These are phyloP conservation scores for Apis florea DNA, from an alignment of 1,140 invertebrate species.

Conservation along the genomic window DNA sequence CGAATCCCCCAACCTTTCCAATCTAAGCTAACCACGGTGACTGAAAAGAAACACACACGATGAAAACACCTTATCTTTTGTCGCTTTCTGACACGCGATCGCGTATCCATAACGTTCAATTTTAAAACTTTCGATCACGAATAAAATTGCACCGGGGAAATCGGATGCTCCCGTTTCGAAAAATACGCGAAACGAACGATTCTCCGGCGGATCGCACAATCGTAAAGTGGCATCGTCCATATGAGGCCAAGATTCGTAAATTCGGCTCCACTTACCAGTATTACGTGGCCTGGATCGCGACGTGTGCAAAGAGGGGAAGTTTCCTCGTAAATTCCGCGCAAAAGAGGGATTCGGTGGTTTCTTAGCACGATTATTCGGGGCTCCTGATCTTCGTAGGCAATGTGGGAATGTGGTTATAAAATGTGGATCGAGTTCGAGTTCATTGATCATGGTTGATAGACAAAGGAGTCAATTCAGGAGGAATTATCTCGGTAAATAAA, in stretches of 20 bases:
- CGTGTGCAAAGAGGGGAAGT: conserved; percentile 13
- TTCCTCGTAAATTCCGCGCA: conserved; percentile 48
- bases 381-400: too few relatives aligned
- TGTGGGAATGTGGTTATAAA: too few relatives aligned
- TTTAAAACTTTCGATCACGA: conserved; percentile 5
- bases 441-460: neutral
- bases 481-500: conserved; percentile 7
- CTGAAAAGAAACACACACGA: neutral
- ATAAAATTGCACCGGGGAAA: neutral
- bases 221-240: conserved; percentile 53
- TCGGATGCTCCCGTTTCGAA: neutral
- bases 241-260: conserved; percentile 56
- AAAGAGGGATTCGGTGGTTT: neutral
- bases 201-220: conserved; percentile 31
- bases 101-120: neutral
- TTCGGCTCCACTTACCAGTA: conserved; percentile 60
- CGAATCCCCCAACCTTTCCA: neutral
- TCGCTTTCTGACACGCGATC: neutral
- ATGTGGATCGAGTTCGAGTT: neutral
- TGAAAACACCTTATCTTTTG: neutral
- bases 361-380: neutral
- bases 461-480: conserved; percentile 1
- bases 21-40: neutral
- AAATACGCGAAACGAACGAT: conserved; percentile 31
- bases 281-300: conserved; percentile 47